Percentiles rank a stretch among this genome's conserved stretches.
Conservation (phyloP, 2,797 vertebrate genomes). For the Nannoperca australis region DNA sequence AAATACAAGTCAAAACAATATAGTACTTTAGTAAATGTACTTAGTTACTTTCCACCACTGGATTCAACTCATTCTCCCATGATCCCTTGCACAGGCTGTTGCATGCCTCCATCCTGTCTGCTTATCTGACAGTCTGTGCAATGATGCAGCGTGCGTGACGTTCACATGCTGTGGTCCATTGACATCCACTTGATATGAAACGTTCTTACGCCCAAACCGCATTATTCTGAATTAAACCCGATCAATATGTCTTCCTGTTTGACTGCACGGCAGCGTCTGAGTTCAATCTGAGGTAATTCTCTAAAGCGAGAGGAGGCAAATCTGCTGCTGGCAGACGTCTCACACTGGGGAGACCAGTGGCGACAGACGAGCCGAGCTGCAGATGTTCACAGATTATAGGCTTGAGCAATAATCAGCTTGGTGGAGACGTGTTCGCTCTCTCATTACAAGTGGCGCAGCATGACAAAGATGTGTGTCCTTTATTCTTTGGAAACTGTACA, state of each 20-base stretch:
- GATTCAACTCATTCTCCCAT: not conserved
- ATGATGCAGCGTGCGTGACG: not conserved
- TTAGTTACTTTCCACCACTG: not conserved
- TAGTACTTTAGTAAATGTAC: not conserved
- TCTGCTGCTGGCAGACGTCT: constrained; percentile 60
- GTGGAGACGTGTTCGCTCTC: constrained; percentile 65
- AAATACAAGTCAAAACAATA: not conserved
- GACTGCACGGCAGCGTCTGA: not conserved
- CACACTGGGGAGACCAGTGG: constrained; percentile 40
- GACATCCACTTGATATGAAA: not conserved
- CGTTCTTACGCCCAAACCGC: not conserved
- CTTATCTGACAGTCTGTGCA: not conserved
- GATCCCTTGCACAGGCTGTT: not conserved
- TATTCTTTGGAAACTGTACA: constrained; percentile 18
- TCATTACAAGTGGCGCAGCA: constrained; percentile 60
- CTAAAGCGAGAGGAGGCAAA: constrained; percentile 59
- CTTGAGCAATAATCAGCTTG: constrained; percentile 79
- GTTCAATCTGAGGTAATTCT: constrained; percentile 49
- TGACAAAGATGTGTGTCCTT: constrained; percentile 37
- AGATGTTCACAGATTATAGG: constrained; percentile 82
- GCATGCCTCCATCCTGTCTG: not conserved
- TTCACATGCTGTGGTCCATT: not conserved
- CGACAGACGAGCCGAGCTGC: constrained; percentile 61
- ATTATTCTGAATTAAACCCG: constrained; percentile 24
- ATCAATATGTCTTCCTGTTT: constrained; percentile 2